These are phyloP conservation scores for Halictus rubicundus DNA, from an alignment of 1,140 invertebrate genomes.

Conservation along the genomic window DNA sequence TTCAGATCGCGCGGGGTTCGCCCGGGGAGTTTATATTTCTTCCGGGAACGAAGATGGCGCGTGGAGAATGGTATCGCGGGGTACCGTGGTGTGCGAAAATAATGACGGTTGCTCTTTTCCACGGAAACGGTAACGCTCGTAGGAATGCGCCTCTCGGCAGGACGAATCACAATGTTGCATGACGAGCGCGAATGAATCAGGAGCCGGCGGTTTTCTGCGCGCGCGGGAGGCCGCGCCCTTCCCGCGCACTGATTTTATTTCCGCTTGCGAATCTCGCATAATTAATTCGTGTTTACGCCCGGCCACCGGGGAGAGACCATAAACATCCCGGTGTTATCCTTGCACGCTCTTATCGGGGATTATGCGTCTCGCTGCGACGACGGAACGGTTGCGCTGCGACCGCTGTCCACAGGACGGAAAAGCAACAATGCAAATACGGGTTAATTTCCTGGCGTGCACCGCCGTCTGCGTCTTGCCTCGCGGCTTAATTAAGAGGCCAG, in stretches of 20 bases:
- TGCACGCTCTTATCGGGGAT: background rate
- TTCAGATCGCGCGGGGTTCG: background rate
- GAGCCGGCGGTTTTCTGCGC: background rate
- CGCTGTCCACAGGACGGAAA: background rate
- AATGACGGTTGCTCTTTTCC: conserved; percentile 28
- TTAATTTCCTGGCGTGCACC: conserved; percentile 3
- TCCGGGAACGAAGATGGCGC: background rate
- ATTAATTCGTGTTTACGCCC: conserved; percentile 36
- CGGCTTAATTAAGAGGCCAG: background rate
- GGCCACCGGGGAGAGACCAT: background rate
- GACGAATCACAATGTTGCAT: conserved; percentile 40
- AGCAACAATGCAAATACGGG: background rate
- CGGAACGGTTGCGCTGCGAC: background rate
- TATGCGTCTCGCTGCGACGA: background rate
- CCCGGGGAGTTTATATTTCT: background rate
- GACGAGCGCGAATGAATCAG: conserved; percentile 37
- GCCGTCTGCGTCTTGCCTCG: background rate
- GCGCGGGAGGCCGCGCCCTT: conserved; percentile 19
- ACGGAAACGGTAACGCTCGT: conserved; percentile 1
- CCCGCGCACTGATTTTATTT: conserved; percentile 32
- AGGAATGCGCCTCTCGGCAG: background rate
- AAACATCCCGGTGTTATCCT: conserved; percentile 23
- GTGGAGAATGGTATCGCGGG: background rate
- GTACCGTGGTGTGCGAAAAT: background rate
- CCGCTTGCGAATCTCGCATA: conserved; percentile 40